Conservation (phyloP, 2,888 invertebrate species). For the Sarcophaga carnaria region DNA sequence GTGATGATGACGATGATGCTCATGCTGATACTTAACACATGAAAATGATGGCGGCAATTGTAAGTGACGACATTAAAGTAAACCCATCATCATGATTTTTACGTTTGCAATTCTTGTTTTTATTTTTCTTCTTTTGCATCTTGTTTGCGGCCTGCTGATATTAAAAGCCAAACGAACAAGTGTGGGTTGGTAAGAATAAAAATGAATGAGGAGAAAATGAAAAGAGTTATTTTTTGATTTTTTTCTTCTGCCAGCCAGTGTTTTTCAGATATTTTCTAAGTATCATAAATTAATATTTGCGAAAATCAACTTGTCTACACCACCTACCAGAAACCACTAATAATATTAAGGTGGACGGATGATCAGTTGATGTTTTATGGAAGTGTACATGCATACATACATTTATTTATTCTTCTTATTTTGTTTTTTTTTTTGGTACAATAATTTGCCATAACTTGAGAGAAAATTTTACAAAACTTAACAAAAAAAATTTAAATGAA, state of each 20-base stretch:
- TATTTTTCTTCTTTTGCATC: background rate
- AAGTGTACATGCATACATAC: too few relatives aligned
- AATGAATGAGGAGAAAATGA: constrained; percentile 2
- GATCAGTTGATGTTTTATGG: background rate
- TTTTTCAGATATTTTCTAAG: constrained; percentile 36
- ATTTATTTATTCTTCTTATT: background rate
- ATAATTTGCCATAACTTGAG: background rate
- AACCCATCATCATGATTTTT: constrained; percentile 61
- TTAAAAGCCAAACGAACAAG: constrained; percentile 58
- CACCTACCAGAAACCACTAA: constrained; percentile 63
- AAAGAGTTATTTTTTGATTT: constrained; percentile 3
- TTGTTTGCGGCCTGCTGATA: constrained; percentile 54
- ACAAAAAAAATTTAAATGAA: too few relatives aligned
- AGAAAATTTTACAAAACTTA: too few relatives aligned
- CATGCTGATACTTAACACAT: constrained; percentile 48
- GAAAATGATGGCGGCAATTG: constrained; percentile 66
- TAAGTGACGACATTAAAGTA: constrained; percentile 66
- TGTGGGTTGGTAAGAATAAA: constrained; percentile 63
- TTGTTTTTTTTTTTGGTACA: background rate
- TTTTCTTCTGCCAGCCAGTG: constrained; percentile 19
- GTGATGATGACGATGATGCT: constrained; percentile 30
- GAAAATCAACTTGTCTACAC: constrained; percentile 67
- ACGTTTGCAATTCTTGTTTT: background rate
- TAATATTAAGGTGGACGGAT: constrained; percentile 10
- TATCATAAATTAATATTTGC: constrained; percentile 61